Evolutionary conservation across 2,797 vertebrate genomes (phyloP), one percentile per base, ranked within the genome.

Genomic region (Alectoris magna): DNA sequence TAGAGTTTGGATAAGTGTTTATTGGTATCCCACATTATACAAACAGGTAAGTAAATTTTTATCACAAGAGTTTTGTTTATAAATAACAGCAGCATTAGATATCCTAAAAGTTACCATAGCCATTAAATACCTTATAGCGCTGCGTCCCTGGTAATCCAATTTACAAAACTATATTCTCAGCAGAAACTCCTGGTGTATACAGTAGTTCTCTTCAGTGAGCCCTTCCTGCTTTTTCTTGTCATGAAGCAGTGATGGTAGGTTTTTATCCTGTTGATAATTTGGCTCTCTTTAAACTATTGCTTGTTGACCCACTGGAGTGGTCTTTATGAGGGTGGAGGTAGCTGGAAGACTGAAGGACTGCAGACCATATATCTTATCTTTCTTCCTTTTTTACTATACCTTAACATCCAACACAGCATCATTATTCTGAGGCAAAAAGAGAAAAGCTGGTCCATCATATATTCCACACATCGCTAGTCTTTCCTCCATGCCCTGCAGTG

Each of bases 371-470:
- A 97, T 97, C 97, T 82, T 97, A 97, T 97, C 97, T 82, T 94
- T 97, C 96, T 97, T 97, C 95, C 72, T 91, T 96, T 94, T 97
- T 97, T 94, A 97, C 97, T 96, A 96, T 95, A 98, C 95, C 95
- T 97, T 98, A 95, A 82, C 97, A 97, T 97, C 97, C 98, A 95
- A 98, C 97, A 97, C 93, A 97, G 96, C 98, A 97, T 97, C 95
- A 96, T 97, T 98, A 98, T 98, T 98, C 98, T 97, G 96, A 97
- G 96, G 95, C 96, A 97, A 96, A 76, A 92, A 96, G 96, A 97
- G 98, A 98, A 97, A 98, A 98, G 98, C 97, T 97, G 98, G 96
- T 97, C 98, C 97, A 98, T 97, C 97, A 97, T 66, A 96, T 97
- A 98, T 94, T 98, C 98, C 97, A 97, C 96, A 98, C 95, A 97